Conservation (phyloP, 2,888 invertebrate genomes). For the Plutella xylostella region DNA sequence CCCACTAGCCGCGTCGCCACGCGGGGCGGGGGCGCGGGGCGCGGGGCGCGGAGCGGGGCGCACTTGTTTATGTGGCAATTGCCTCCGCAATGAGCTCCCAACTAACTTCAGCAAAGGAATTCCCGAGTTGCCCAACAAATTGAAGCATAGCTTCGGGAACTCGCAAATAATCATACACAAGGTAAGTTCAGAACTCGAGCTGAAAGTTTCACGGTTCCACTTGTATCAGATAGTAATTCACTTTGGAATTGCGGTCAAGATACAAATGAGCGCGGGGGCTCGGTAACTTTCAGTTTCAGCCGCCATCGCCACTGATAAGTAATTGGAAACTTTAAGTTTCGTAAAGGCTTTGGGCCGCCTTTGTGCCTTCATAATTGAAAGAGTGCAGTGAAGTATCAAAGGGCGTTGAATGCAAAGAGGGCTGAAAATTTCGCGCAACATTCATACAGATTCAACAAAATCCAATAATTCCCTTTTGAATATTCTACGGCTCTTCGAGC, state of each 20-base stretch:
- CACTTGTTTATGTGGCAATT: constrained; percentile 60
- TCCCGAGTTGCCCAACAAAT: constrained; percentile 49
- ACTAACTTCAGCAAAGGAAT: constrained; percentile 50
- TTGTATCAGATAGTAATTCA: constrained; percentile 42
- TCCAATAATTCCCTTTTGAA: constrained; percentile 64
- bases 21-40: neutral
- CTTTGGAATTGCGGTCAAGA: constrained; percentile 40
- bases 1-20: constrained; percentile 23
- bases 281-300: too few species aligned
- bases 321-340: too few species aligned
- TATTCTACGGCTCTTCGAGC: constrained; percentile 57
- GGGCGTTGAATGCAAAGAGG: constrained; percentile 16
- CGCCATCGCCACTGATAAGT: too few species aligned
- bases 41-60: constrained; percentile 26
- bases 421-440: constrained; percentile 28
- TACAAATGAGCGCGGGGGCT: constrained; percentile 24
- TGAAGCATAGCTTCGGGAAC: constrained; percentile 44
- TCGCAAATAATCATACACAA: constrained; percentile 59
- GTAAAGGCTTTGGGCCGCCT: neutral
- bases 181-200: constrained; percentile 35
- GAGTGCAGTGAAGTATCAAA: constrained; percentile 16
- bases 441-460: constrained; percentile 38
- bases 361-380: constrained; percentile 9
- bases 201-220: constrained; percentile 33
- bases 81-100: constrained; percentile 49